Evolutionary conservation across 2,888 invertebrate genomes (phyloP).

Genomic region (Branchellion lobata): DNA sequence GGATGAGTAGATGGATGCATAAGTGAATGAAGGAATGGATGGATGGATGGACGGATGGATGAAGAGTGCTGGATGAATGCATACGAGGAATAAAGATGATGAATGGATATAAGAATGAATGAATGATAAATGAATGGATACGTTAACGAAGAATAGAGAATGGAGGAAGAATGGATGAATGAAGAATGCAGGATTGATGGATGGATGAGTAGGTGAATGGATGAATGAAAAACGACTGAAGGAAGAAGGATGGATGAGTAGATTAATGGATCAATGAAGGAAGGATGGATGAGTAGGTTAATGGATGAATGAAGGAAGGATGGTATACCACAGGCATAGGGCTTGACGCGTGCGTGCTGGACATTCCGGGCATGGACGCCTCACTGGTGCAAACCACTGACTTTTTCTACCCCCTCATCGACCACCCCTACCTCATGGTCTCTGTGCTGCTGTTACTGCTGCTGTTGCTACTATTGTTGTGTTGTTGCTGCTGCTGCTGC

Average conservation of each 20-base stretch:
- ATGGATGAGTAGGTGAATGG: too few relatives aligned
- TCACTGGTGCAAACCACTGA: conserved; percentile 81
- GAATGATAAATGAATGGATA: neutral
- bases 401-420: conserved; percentile 82
- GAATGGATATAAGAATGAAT: neutral
- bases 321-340: conserved; percentile 69
- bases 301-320: neutral
- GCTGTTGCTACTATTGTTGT: neutral
- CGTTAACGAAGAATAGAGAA: too few relatives aligned
- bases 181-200: neutral
- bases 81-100: too few relatives aligned
- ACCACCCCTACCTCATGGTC: conserved; percentile 80
- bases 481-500: too few relatives aligned
- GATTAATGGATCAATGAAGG: too few relatives aligned
- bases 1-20: too few relatives aligned
- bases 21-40: too few relatives aligned
- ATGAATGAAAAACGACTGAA: too few relatives aligned
- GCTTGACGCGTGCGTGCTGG: conserved; percentile 80
- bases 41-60: too few relatives aligned
- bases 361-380: conserved; percentile 74
- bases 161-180: neutral
- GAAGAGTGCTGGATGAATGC: too few relatives aligned
- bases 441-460: conserved; percentile 6
- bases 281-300: too few relatives aligned
- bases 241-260: too few relatives aligned